Base-by-base conservation (phyloP, 2,888 invertebrate genomes). In the Acrobasis suavella region DNA sequence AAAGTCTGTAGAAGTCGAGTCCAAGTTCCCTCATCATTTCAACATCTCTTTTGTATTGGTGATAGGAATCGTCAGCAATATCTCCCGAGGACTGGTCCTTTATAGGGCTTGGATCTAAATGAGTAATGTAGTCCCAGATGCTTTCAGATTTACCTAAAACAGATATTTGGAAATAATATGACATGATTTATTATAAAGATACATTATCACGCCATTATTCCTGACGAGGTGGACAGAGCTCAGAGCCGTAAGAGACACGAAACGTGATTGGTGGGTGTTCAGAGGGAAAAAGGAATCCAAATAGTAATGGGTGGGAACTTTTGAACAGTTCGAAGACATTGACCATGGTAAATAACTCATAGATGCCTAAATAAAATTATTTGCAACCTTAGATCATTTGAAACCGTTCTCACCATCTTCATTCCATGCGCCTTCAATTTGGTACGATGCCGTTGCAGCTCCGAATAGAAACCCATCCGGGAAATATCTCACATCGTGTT, bases 51-150 rank as follows among this genome's bases (percentile, higher is more conserved):
- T 93, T 86, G 73, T 93, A 94, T 66, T 91, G 88, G 75, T 95
- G 87, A 74, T 95, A 94, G 16, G 93, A 93, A 70, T 95, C 93
- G 54, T 93, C 88, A 0, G 94, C 91, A 2, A 94, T 79, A 71
- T 95, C 94, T 0, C 92, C 95, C 63, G 91, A 94, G 15, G 92
- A 90, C 16, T 86, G 74, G 69, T 94, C 93, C 2, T 62, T 77
- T 22, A 95, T 91, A 51, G 86, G 82, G 22, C 93, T 92, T 0
- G 93, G 80, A 2, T 72, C 54, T 12, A 62, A 69, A 51, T 94
- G 94, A 1, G 93, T 91, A 70, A 94, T 78, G 62, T 79, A 86
- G 78, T 95, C 95, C 95, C 95, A 95, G 65, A 95, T 94, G 63
- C 89, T 94, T 81, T 91, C 89, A 0, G 92, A 82, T 78, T 94